Percentiles rank a stretch among this genome's conserved stretches.
phyloP scores from a whole-genome alignment of 2,888 invertebrate genomes.

The Flexamia atlantica region DNA sequence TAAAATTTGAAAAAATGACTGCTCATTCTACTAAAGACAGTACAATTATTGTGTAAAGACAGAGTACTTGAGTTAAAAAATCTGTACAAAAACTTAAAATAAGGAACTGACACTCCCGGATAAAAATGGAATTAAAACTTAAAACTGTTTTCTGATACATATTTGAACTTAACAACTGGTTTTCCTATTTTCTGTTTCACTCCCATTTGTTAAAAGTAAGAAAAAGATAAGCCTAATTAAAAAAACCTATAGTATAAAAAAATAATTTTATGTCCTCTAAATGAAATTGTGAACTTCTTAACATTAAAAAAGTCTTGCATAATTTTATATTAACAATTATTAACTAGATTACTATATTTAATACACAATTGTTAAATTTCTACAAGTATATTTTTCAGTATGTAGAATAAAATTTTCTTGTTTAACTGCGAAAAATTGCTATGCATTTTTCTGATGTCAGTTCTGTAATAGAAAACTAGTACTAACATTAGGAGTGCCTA shows the following conservation, averaged over 20 bases:
- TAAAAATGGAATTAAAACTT: neutral
- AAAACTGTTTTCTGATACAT: no score
- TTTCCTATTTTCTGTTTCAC: no score
- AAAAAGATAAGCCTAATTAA: no score
- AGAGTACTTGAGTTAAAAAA: neutral
- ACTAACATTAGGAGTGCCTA: neutral
- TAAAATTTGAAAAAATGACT: neutral
- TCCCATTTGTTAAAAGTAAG: no score
- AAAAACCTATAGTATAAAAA: no score
- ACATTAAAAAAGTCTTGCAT: neutral
- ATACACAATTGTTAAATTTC: constrained; percentile 5
- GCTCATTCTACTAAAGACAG: neutral
- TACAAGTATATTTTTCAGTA: neutral
- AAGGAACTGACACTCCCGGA: constrained; percentile 24
- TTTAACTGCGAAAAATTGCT: neutral
- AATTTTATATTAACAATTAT: neutral
- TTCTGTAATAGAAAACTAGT: neutral
- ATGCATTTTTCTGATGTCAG: neutral
- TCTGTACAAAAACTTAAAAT: neutral
- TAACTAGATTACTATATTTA: neutral
- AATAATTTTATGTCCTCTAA: neutral
- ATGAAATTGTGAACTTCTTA: no score
- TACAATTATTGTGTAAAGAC: neutral
- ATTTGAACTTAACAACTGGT: no score
- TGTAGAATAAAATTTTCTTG: neutral